phyloP scores from a whole-genome alignment of 1,140 invertebrate species.

The Euwallacea fornicatus region DNA sequence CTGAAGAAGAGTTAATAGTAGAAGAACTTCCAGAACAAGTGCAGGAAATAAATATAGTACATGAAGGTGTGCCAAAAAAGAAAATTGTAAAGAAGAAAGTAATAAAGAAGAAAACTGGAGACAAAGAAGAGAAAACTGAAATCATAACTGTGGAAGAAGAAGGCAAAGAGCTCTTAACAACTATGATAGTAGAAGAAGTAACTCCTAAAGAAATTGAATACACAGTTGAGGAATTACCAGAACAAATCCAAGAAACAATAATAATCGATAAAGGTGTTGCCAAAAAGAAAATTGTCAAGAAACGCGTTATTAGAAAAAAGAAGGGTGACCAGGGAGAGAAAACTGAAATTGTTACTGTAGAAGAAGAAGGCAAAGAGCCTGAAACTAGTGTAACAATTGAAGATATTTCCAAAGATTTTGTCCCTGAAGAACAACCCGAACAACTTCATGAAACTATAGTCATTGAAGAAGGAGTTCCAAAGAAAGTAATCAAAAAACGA shows the following conservation, averaged over 20 bases:
- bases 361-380: slow-evolving; percentile 48
- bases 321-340: slow-evolving; percentile 40
- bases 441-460: slow-evolving; percentile 45
- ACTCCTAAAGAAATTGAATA: slow-evolving; percentile 43
- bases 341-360: slow-evolving; percentile 48
- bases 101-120: slow-evolving; percentile 51
- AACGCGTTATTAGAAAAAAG: slow-evolving; percentile 50
- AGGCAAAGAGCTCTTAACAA: slow-evolving; percentile 6
- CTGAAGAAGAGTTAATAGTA: slow-evolving; percentile 31
- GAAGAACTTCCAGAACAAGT: slow-evolving; percentile 51
- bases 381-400: slow-evolving; percentile 6
- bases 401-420: slow-evolving; percentile 43
- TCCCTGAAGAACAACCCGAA: slow-evolving; percentile 30
- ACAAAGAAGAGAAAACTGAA: slow-evolving; percentile 33
- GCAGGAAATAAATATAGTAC: slow-evolving; percentile 24
- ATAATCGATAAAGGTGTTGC: slow-evolving; percentile 40
- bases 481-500: slow-evolving; percentile 49
- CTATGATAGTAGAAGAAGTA: slow-evolving; percentile 23
- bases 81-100: slow-evolving; percentile 50
- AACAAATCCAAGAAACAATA: slow-evolving; percentile 40
- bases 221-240: slow-evolving; percentile 38
- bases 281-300: slow-evolving; percentile 52
- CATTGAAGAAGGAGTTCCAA: slow-evolving; percentile 41
- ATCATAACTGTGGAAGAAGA: slow-evolving; percentile 32
- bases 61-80: slow-evolving; percentile 49